phyloP scores from a whole-genome alignment of 1,140 invertebrate genomes.

The Dendroctonus ponderosae region DNA sequence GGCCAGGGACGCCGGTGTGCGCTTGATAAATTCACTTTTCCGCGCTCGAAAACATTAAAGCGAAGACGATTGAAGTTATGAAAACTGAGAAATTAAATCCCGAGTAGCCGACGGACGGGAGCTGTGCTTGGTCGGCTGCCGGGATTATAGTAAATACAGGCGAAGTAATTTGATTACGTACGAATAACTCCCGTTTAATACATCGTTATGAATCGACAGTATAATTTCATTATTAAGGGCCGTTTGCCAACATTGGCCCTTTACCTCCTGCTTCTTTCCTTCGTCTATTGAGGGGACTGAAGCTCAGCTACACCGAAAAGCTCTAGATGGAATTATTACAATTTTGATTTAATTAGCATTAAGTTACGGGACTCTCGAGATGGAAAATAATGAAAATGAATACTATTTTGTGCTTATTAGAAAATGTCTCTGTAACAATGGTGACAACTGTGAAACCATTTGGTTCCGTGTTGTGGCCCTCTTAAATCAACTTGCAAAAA shows the following conservation, averaged over 20 bases:
- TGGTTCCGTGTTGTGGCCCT: too few relatives aligned
- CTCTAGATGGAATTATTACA: constrained; percentile 28
- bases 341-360: constrained; percentile 21
- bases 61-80: constrained; percentile 53
- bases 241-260: constrained; percentile 11
- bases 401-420: too few relatives aligned
- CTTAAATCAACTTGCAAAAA: too few relatives aligned
- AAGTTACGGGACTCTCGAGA: neutral
- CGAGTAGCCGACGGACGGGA: constrained; percentile 37
- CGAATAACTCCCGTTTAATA: constrained; percentile 51
- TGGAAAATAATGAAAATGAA: neutral
- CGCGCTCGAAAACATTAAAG: constrained; percentile 52
- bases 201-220: constrained; percentile 47
- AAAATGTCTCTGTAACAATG: too few relatives aligned
- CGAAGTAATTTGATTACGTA: constrained; percentile 51
- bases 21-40: constrained; percentile 54
- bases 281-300: constrained; percentile 13
- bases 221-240: constrained; percentile 42
- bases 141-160: constrained; percentile 50
- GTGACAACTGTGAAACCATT: too few relatives aligned
- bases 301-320: constrained; percentile 15
- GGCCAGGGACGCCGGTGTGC: constrained; percentile 47
- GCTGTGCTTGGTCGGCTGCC: constrained; percentile 6
- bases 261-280: constrained; percentile 16
- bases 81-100: constrained; percentile 53